phyloP scores from a whole-genome alignment of 2,888 invertebrate species.

The Amphipoea oculea region DNA sequence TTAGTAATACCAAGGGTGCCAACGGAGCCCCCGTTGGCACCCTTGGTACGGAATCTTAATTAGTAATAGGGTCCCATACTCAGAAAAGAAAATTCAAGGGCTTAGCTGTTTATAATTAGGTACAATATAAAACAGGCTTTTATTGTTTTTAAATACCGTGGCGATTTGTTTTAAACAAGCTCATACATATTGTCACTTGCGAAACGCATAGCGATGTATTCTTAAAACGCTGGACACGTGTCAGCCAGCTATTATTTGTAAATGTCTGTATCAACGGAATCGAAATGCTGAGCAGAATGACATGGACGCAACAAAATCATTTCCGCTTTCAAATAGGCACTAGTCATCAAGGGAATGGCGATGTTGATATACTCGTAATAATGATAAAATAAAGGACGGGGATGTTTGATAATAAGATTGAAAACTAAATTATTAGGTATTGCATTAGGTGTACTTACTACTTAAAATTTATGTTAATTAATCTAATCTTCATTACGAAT shows the following conservation, averaged over 20 bases:
- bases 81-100: not conserved
- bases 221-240: conserved; percentile 58
- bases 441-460: not conserved
- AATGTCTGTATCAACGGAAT: conserved; percentile 59
- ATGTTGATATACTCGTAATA: not conserved
- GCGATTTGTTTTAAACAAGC: conserved; percentile 2
- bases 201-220: conserved; percentile 7
- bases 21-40: too few species aligned
- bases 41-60: too few species aligned
- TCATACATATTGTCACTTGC: conserved; percentile 14
- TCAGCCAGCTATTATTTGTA: conserved; percentile 58
- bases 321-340: conserved; percentile 40
- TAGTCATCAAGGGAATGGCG: not conserved
- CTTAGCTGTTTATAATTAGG: not conserved
- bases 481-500: conserved; percentile 22
- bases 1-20: too few species aligned
- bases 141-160: not conserved
- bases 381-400: not conserved
- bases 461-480: not conserved
- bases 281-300: conserved; percentile 47
- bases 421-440: not conserved
- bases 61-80: too few species aligned
- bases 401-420: not conserved
- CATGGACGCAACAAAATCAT: conserved; percentile 31
- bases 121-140: not conserved